These are phyloP conservation scores for Elysia chlorotica DNA, from an alignment of 1,140 invertebrate species.

Conservation along the genomic window DNA sequence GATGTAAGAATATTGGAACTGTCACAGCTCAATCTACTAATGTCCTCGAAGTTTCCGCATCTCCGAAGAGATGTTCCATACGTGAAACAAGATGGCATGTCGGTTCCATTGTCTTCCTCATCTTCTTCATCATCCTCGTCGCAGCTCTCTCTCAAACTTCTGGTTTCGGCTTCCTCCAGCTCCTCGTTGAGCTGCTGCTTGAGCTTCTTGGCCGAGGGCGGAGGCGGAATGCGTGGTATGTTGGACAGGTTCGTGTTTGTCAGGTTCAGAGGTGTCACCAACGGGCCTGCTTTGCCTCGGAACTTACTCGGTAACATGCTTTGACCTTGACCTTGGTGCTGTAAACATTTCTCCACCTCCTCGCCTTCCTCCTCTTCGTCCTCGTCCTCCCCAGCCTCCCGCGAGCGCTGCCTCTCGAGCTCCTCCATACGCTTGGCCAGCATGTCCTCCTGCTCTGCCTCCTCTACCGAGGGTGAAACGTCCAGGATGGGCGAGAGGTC, in stretches of 20 bases:
- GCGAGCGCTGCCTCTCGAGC: conserved; percentile 40
- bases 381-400: conserved; percentile 28
- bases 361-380: conserved; percentile 37
- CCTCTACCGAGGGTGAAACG: conserved; percentile 65
- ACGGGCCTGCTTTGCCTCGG: background rate
- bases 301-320: background rate
- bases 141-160: too few species aligned
- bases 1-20: background rate
- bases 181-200: conserved; percentile 20
- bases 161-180: background rate
- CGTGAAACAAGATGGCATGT: background rate
- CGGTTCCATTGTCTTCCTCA: conserved; percentile 8
- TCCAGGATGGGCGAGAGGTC: conserved; percentile 65
- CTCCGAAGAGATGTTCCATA: conserved; percentile 33
- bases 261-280: too few species aligned
- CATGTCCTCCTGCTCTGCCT: conserved; percentile 64
- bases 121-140: conserved; percentile 22
- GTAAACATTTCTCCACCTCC: too few species aligned
- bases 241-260: too few species aligned
- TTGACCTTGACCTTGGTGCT: too few species aligned
- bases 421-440: conserved; percentile 53
- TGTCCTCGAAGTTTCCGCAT: conserved; percentile 53
- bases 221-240: conserved; percentile 9
- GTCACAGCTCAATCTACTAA: conserved; percentile 40
- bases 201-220: conserved; percentile 15